A percentile compares a stretch with the other conserved stretches of the same genome.
Evolutionary conservation across 2,888 invertebrate genomes (phyloP).

Genomic region (Scaeva pyrastri): DNA sequence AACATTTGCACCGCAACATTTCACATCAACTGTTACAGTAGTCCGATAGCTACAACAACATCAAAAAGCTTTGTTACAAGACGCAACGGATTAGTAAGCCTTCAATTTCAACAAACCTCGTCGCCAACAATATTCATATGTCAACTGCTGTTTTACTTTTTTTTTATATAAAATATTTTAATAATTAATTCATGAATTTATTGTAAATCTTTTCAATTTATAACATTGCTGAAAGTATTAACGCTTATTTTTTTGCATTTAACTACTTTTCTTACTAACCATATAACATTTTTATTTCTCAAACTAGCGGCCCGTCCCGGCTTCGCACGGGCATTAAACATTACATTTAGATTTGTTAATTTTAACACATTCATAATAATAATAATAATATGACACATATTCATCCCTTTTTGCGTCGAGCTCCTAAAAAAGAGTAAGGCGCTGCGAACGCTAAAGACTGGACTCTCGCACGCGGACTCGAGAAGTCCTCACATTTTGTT

Average conservation of each 20-base stretch:
- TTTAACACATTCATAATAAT: no score
- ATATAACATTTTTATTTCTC: slow-evolving; percentile 75
- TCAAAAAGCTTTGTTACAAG: neutral
- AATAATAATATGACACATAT: no score
- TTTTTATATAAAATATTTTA: slow-evolving; percentile 1
- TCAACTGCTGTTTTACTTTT: slow-evolving; percentile 1
- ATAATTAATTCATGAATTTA: slow-evolving; percentile 67
- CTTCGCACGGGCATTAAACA: no score
- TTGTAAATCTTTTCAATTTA: neutral
- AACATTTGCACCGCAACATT: neutral
- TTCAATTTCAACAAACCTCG: neutral
- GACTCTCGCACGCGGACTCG: no score
- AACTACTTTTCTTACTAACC: slow-evolving; percentile 79
- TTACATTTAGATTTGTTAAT: no score
- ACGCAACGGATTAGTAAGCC: neutral
- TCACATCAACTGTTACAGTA: slow-evolving; percentile 7
- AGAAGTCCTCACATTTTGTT: no score
- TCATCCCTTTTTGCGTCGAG: no score
- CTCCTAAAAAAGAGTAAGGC: no score
- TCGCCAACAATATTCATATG: slow-evolving; percentile 7
- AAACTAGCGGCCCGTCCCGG: no score
- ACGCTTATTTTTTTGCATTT: slow-evolving; percentile 80
- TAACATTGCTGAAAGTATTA: slow-evolving; percentile 77
- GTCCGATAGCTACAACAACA: slow-evolving; percentile 15
- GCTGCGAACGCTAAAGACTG: no score